Evolutionary conservation across 2,113 vertebrate species (phyloP), one percentile per base, ranked within the genome.

Genomic region (Craseonycteris thonglongyai): DNA sequence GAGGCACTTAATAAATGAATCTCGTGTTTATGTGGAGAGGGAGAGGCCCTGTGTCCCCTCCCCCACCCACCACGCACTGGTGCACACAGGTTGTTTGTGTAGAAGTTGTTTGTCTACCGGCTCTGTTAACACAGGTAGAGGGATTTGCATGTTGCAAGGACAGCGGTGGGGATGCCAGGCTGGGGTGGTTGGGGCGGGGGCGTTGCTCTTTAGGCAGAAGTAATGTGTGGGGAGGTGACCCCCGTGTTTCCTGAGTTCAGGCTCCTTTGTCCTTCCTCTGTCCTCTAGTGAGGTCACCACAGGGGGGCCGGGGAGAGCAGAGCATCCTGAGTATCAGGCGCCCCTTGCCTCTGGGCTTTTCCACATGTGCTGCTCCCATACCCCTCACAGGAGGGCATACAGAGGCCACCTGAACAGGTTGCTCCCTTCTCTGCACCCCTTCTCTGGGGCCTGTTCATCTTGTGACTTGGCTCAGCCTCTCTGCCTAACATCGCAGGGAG

Each of bases 1-100:
- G 80, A 98, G 95, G 92, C 97, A 94, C 97, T 98, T 97, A 97
- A 98, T 98, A 98, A 97, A 98, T 88, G 96, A 96, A 96, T 94
- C 95, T 93, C 24, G 81, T 93, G 96, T 98, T 97, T 96, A 88
- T 0, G 85, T 95, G 89, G 96, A 95, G 97, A 92, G 83, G 82
- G 88, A 85, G 95, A 12, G n/a, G 30, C 45, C 38, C 56, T 63
- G 4, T 38, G 38, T 33, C 56, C 16, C 5, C 8, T 68, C 49
- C 68, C 33, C 13, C 16, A 35, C 16, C 42, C 80, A 33, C 56
- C 84, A 15, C 51, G 19, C 95, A 68, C 5, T 19, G 78, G 78
- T 38, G 19, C 66, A 5, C 84, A 11, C 65, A 21, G 13, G 45
- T 19, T 0, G 56, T 84, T 24, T 45, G 49, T 90, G 89, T 82